Percentiles rank a stretch among this genome's conserved stretches.
phyloP scores from a whole-genome alignment of 2,113 vertebrate genomes.

The Thomomys bottae region DNA sequence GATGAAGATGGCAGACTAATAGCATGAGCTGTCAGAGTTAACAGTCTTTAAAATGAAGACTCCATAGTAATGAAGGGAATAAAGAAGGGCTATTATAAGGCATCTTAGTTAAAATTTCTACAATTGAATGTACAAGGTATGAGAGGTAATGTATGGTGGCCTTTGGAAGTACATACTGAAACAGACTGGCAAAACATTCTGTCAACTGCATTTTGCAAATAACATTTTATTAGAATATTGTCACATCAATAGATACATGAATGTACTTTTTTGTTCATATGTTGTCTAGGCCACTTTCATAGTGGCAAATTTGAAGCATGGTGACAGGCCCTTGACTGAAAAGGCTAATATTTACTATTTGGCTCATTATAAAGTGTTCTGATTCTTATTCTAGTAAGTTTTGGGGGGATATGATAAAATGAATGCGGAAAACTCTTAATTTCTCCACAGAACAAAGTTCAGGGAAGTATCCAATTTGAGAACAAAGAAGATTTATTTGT shows the following conservation, averaged over 20 bases:
- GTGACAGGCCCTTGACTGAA: neutral
- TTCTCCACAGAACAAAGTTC: neutral
- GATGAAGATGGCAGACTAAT: neutral
- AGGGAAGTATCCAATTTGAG: neutral
- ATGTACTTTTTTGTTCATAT: neutral
- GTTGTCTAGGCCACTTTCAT: neutral
- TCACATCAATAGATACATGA: neutral
- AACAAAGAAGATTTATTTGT: neutral
- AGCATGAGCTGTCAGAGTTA: neutral
- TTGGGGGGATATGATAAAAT: neutral
- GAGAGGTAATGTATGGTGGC: too few relatives aligned
- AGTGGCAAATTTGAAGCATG: neutral
- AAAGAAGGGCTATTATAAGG: neutral
- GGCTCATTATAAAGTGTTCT: neutral
- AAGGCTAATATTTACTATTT: neutral
- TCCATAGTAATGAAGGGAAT: neutral
- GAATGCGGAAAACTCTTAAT: neutral
- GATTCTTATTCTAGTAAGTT: neutral
- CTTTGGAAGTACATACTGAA: neutral
- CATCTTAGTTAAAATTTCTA: neutral
- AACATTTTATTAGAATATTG: neutral
- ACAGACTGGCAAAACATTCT: neutral
- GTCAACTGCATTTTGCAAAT: neutral
- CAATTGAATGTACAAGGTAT: neutral
- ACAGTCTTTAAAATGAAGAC: constrained; percentile 26